Percentiles rank a stretch among this genome's conserved stretches.
Evolutionary conservation across 2,113 vertebrate species (phyloP).

Genomic region (Nyctibius bracteatus): DNA sequence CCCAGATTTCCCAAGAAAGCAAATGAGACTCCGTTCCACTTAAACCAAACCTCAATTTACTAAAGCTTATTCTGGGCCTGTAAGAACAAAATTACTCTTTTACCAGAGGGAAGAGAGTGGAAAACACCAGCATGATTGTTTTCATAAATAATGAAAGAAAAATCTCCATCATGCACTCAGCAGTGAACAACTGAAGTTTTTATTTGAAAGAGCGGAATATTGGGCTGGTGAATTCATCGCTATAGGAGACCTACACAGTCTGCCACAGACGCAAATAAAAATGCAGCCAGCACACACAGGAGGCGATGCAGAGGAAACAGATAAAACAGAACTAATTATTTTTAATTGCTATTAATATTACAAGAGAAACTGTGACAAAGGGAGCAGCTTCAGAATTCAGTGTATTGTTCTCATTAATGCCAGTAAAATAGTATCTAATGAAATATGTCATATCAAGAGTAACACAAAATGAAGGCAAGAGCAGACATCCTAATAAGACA

Average conservation of each 20-base stretch:
- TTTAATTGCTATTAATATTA: slow-evolving; percentile 26
- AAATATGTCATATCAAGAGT: not conserved
- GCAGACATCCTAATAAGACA: not conserved
- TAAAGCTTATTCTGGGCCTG: not conserved
- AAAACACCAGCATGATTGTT: not conserved
- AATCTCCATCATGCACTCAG: not conserved
- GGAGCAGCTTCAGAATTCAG: not conserved
- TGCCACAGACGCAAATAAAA: slow-evolving; percentile 5
- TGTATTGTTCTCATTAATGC: not conserved
- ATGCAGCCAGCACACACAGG: not conserved
- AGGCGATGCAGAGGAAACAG: not conserved
- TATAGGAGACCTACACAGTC: not conserved
- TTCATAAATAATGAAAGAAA: slow-evolving; percentile 27
- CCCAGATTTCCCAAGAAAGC: not conserved
- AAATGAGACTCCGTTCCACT: not conserved
- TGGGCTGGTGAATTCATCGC: not conserved
- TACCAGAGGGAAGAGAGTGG: not conserved
- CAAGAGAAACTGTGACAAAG: slow-evolving; percentile 1
- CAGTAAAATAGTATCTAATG: not conserved
- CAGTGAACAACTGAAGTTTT: not conserved
- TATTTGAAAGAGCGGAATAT: not conserved
- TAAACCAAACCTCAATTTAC: not conserved
- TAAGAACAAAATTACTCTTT: not conserved
- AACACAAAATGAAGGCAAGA: not conserved
- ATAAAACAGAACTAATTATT: not conserved